phyloP scores from a whole-genome alignment of 2,888 invertebrate species.

The Drosophila ezoana region DNA sequence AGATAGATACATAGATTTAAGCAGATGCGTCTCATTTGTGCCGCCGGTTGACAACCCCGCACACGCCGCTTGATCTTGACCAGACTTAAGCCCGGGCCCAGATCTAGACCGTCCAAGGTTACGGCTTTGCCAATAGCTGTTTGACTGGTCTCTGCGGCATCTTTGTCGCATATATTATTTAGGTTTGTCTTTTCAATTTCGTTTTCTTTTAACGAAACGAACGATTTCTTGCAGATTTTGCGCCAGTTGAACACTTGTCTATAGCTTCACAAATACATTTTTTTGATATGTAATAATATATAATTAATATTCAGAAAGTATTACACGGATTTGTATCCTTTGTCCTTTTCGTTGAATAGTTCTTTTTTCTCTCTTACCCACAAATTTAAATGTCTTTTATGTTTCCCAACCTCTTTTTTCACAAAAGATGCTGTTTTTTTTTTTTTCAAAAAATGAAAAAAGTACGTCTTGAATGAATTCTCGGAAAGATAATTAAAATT shows the following conservation, averaged over 20 bases:
- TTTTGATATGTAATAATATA: no score
- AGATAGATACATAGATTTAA: conserved; percentile 4
- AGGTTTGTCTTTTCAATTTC: conserved; percentile 4
- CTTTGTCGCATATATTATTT: conserved; percentile 12
- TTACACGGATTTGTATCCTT: no score
- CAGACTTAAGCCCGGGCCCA: conserved; percentile 25
- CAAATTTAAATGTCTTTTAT: no score
- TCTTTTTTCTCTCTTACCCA: no score
- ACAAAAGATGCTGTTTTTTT: no score
- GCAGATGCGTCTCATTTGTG: conserved; percentile 4
- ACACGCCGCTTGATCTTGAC: conserved; percentile 22
- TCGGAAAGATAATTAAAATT: no score
- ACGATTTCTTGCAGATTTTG: conserved; percentile 2
- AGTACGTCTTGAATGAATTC: no score
- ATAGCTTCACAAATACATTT: no score
- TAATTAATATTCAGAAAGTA: no score
- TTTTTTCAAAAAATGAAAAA: no score
- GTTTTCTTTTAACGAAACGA: not conserved
- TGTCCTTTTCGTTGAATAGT: no score
- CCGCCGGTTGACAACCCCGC: conserved; percentile 17
- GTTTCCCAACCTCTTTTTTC: no score
- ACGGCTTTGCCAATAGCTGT: conserved; percentile 24
- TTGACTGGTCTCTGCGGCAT: conserved; percentile 40
- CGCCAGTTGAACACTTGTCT: not conserved
- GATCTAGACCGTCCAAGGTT: conserved; percentile 23